phyloP scores from a whole-genome alignment of 2,113 vertebrate genomes.

The Strigops habroptila region DNA sequence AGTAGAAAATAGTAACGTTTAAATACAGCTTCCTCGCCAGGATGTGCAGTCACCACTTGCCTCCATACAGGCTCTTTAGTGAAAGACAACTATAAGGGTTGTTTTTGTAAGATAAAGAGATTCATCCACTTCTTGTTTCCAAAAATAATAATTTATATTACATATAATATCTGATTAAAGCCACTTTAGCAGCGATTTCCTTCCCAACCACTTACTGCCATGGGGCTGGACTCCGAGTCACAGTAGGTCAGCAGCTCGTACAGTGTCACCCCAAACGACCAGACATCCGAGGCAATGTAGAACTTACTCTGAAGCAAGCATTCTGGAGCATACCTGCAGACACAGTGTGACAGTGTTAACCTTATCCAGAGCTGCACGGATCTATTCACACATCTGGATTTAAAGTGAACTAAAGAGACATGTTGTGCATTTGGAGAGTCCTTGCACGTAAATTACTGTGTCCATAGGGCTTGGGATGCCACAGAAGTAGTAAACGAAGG shows the following conservation, averaged over 20 bases:
- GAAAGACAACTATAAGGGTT: neutral
- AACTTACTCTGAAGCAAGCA: slow-evolving; percentile 93
- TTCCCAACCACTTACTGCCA: slow-evolving; percentile 76
- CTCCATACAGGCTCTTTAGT: neutral
- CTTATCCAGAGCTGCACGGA: neutral
- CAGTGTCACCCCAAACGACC: slow-evolving; percentile 95
- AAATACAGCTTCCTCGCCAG: neutral
- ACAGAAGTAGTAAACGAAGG: fast-evolving
- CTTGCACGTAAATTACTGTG: fast-evolving
- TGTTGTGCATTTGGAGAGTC: fast-evolving
- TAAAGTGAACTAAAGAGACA: fast-evolving
- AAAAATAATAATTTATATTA: fast-evolving
- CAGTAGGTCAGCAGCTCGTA: slow-evolving; percentile 96
- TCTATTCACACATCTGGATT: fast-evolving
- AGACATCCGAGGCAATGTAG: slow-evolving; percentile 93
- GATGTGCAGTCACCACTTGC: neutral
- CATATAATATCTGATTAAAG: fast-evolving
- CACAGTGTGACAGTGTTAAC: fast-evolving
- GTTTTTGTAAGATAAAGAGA: neutral
- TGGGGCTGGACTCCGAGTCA: slow-evolving; percentile 84
- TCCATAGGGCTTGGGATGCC: neutral
- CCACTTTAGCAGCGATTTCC: neutral
- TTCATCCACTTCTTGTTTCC: neutral
- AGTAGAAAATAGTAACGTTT: neutral
- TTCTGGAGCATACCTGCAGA: slow-evolving; percentile 91